Base-by-base conservation (phyloP, 2,888 invertebrate genomes). In the Phyllotreta striolata region DNA sequence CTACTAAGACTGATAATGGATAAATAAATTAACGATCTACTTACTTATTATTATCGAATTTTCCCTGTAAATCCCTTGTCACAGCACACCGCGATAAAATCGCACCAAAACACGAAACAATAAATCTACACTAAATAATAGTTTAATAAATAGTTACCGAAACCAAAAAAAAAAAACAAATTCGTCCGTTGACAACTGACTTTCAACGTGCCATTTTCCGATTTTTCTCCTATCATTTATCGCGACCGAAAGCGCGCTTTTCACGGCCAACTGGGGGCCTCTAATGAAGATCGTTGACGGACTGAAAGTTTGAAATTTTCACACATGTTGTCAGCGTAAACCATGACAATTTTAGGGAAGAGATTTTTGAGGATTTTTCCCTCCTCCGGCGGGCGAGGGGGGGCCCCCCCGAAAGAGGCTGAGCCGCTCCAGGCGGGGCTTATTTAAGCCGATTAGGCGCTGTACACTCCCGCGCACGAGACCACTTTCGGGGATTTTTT, bases 261-360 rank as follows among this genome's bases (percentile, higher is more conserved):
- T 75, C 76, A 72, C 76, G 74, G 74, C 71, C 70, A 72, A 71
- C 73, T 72, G 60, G 68, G 61, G n/a, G n/a, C n/a, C 65, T 70
- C 73, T 74, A 79, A 78, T 78, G 77, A 77, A 76, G 70, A 66
- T 69, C 75, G 79, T 74, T 80, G 80, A 80, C 74, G 73, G 79
- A 80, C 79, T 79, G 76, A 76, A 76, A 73, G 73, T 74, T n/a
- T 69, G 64, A 68, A 68, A 74, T 79, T 80, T 80, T 79, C 79
- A 79, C 80, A 80, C 80, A 78, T 80, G 78, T 74, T 79, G 78
- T 80, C 79, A 80, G 74, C 79, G 77, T 73, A 63, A 60, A 72
- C 73, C 73, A 73, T 74, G 72, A 72, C 73, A 73, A 71, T 70
- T 70, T 67, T 56, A 63, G 67, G 46, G n/a, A n/a, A n/a, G n/a